These are phyloP conservation scores for Struthio camelus DNA, from an alignment of 2,113 vertebrate genomes.

Conservation along the genomic window DNA sequence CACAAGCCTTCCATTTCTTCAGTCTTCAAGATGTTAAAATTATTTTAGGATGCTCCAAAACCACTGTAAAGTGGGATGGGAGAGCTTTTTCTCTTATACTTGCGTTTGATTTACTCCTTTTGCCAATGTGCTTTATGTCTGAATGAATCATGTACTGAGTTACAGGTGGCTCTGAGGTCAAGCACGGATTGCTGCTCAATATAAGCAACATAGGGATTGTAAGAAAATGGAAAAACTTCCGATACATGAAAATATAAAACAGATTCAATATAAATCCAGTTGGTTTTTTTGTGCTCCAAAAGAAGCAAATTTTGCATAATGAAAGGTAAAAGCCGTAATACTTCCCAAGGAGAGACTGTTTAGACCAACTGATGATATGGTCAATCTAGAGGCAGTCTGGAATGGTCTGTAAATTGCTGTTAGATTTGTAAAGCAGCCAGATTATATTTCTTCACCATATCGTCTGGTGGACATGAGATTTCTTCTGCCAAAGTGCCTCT, in stretches of 20 bases:
- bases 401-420: not conserved
- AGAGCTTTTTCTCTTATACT: not conserved
- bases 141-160: not conserved
- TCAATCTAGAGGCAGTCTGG: not conserved
- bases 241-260: not conserved
- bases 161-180: not conserved
- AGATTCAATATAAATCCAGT: not conserved
- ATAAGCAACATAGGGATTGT: not conserved
- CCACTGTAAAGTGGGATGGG: not conserved
- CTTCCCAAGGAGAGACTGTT: not conserved
- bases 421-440: not conserved
- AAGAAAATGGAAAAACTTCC: not conserved
- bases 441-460: not conserved
- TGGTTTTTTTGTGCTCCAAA: not conserved
- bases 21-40: not conserved
- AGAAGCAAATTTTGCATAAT: not conserved
- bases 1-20: not conserved
- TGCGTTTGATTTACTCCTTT: not conserved
- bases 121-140: not conserved
- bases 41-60: not conserved
- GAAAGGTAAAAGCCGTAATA: not conserved
- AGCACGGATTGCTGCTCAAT: not conserved
- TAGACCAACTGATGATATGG: not conserved
- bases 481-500: not conserved
- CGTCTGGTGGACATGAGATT: not conserved